Conservation (phyloP, 2,888 invertebrate species). For the Chrysolina oricalcia region DNA sequence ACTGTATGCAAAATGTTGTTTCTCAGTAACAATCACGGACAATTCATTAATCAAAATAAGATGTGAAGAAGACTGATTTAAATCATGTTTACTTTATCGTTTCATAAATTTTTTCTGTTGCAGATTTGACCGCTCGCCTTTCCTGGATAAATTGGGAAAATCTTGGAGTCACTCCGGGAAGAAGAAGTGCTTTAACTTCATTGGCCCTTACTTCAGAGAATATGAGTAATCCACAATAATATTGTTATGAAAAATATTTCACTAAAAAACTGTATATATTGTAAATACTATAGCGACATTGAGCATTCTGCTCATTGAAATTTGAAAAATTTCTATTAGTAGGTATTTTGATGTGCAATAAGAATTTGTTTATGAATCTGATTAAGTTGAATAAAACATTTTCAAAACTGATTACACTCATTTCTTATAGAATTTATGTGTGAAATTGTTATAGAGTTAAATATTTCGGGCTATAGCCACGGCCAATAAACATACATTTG, state of each 20-base stretch:
- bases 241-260: not conserved
- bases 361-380: no score
- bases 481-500: no score
- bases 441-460: no score
- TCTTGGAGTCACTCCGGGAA: constrained; percentile 92
- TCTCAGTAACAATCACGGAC: no score
- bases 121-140: constrained; percentile 96
- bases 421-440: no score
- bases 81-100: not conserved
- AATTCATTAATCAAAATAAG: no score
- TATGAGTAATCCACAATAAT: constrained; percentile 28
- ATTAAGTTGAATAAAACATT: no score
- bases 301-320: not conserved
- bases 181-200: constrained; percentile 87
- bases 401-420: no score
- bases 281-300: constrained; percentile 1
- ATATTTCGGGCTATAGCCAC: no score
- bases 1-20: no score
- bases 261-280: constrained; percentile 22
- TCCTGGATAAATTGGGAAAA: constrained; percentile 99
- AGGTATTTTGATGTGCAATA: no score
- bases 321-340: no score
- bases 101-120: constrained; percentile 38
- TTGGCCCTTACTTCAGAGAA: constrained; percentile 84
- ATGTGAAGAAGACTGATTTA: not conserved